Conservation (phyloP, 1,140 invertebrate genomes). For the Hormaphis cornu region DNA sequence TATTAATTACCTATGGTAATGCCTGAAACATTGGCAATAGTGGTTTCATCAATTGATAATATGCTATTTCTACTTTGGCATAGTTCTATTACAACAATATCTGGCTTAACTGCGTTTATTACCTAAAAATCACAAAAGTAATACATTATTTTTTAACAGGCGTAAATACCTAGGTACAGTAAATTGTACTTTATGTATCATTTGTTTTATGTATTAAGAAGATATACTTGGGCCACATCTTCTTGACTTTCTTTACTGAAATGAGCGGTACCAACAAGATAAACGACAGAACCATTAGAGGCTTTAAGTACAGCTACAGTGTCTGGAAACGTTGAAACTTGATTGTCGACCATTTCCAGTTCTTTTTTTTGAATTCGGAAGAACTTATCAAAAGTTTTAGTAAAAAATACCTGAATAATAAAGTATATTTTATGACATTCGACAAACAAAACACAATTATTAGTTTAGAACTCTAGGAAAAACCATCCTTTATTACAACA, state of each 20-base stretch:
- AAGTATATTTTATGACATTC: background rate
- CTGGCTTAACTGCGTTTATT: slow-evolving; percentile 78
- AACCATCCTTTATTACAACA: no score
- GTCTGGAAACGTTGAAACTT: slow-evolving; percentile 51
- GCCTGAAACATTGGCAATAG: slow-evolving; percentile 53
- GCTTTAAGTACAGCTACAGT: slow-evolving; percentile 73
- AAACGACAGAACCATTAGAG: slow-evolving; percentile 74
- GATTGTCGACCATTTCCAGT: slow-evolving; percentile 6
- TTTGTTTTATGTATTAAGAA: background rate
- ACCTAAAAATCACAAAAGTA: slow-evolving; percentile 49
- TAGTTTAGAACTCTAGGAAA: no score
- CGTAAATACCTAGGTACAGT: no score
- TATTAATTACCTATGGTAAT: slow-evolving; percentile 18
- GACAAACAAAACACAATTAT: no score
- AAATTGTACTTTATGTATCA: background rate
- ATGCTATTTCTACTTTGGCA: slow-evolving; percentile 79
- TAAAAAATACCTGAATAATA: background rate
- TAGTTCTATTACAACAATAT: slow-evolving; percentile 89
- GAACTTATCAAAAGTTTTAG: background rate
- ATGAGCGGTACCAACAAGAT: slow-evolving; percentile 90
- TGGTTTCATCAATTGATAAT: slow-evolving; percentile 82
- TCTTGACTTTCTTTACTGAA: slow-evolving; percentile 86
- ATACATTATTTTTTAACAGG: background rate
- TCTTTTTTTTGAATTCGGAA: background rate
- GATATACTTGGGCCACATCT: slow-evolving; percentile 72